Evolutionary conservation across 2,888 invertebrate genomes (phyloP).

Genomic region (Euzetes globulus): DNA sequence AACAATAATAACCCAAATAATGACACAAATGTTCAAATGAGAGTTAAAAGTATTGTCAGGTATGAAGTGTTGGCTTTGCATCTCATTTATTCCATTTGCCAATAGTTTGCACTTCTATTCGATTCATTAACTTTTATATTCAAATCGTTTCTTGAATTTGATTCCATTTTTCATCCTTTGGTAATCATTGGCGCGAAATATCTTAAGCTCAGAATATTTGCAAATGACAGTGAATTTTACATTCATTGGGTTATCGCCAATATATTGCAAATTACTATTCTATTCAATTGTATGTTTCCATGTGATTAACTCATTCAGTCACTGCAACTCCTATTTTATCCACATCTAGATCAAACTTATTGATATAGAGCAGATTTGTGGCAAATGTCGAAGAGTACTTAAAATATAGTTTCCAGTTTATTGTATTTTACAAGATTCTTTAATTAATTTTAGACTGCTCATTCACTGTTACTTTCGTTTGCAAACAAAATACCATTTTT

Average conservation of each 20-base stretch:
- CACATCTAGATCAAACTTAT: no score
- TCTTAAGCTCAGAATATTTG: not conserved
- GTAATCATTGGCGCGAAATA: not conserved
- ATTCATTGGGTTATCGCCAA: constrained; percentile 18
- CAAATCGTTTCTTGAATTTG: not conserved
- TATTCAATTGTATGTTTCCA: no score
- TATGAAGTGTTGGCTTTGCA: not conserved
- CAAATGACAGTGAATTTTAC: not conserved
- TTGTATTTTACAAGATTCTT: no score
- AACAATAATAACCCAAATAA: not conserved
- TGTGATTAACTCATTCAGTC: no score
- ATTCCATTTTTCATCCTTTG: not conserved
- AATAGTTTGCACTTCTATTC: not conserved
- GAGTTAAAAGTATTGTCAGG: constrained; percentile 6
- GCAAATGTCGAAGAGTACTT: no score
- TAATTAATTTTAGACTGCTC: no score
- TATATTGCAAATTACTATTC: not conserved
- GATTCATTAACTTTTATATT: not conserved
- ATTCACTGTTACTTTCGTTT: no score
- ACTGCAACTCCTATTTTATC: no score
- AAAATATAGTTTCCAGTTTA: no score
- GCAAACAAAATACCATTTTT: no score
- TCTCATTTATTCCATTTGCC: not conserved
- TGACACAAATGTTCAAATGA: not conserved
- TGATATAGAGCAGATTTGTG: no score